These are phyloP conservation scores for Catharus minimus DNA, from an alignment of 2,113 vertebrate species.

Conservation along the genomic window DNA sequence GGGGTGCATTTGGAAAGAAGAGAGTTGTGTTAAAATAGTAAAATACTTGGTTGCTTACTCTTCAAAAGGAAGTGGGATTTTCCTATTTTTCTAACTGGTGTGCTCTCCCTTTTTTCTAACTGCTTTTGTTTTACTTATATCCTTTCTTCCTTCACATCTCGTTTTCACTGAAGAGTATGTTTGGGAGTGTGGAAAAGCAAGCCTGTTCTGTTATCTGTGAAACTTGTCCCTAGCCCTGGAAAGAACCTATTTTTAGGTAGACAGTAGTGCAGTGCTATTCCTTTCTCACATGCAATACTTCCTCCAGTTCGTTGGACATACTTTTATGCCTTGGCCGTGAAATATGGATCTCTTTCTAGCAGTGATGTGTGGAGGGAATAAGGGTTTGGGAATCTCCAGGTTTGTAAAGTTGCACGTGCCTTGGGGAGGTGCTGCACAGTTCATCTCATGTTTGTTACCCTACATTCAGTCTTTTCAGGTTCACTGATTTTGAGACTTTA, in stretches of 20 bases:
- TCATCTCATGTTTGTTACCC: background rate
- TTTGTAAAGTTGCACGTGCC: background rate
- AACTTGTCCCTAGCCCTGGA: background rate
- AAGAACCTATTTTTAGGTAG: conserved; percentile 27
- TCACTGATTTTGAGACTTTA: background rate
- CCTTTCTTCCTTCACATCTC: background rate
- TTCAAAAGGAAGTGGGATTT: background rate
- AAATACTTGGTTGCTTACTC: background rate
- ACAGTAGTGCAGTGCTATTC: background rate
- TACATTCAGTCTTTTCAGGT: background rate
- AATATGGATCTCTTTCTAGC: background rate
- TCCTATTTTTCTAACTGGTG: background rate
- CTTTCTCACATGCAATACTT: background rate
- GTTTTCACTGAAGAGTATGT: background rate
- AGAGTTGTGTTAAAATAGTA: background rate
- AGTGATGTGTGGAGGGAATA: background rate
- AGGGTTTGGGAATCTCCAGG: background rate
- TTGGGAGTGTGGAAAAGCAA: background rate
- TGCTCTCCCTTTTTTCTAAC: background rate
- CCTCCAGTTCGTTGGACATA: background rate
- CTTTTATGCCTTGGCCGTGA: background rate
- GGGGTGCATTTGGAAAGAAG: background rate
- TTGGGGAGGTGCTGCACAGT: fast-evolving
- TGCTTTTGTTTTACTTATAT: background rate
- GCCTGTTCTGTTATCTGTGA: conserved; percentile 17